A percentile compares a stretch with the other conserved stretches of the same genome.
Evolutionary conservation across 2,888 invertebrate genomes (phyloP).

Genomic region (Synergus laeviventris): DNA sequence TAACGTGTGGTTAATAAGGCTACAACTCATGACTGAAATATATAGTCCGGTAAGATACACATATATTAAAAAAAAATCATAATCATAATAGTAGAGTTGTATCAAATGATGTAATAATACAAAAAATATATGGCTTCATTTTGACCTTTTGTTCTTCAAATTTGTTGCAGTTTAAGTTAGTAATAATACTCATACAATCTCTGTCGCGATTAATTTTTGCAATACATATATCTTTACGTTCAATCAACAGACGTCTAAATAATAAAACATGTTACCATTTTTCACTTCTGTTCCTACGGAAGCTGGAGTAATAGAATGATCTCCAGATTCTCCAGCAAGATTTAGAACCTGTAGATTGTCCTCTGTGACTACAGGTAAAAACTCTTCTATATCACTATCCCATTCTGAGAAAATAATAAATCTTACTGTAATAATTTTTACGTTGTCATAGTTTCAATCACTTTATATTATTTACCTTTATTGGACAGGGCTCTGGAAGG

Average conservation of each 20-base stretch:
- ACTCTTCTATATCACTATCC: slow-evolving; percentile 75
- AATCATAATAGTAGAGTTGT: neutral
- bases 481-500: slow-evolving; percentile 62
- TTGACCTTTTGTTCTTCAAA: neutral
- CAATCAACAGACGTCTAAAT: neutral
- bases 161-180: too few species aligned
- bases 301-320: slow-evolving; percentile 69
- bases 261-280: slow-evolving; percentile 58
- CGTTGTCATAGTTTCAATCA: neutral
- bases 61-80: neutral
- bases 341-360: slow-evolving; percentile 73
- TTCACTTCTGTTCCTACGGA: slow-evolving; percentile 64
- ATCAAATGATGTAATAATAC: too few species aligned
- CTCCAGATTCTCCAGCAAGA: slow-evolving; percentile 72
- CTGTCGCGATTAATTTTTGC: too few species aligned
- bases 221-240: too few species aligned
- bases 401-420: slow-evolving; percentile 63
- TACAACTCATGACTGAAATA: neutral
- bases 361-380: slow-evolving; percentile 72
- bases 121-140: neutral
- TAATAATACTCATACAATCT: too few species aligned
- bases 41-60: neutral
- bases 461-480: slow-evolving; percentile 63
- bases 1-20: neutral
- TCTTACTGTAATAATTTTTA: neutral